Base-by-base conservation (phyloP, 1,140 invertebrate species). In the Drosophila sechellia region DNA sequence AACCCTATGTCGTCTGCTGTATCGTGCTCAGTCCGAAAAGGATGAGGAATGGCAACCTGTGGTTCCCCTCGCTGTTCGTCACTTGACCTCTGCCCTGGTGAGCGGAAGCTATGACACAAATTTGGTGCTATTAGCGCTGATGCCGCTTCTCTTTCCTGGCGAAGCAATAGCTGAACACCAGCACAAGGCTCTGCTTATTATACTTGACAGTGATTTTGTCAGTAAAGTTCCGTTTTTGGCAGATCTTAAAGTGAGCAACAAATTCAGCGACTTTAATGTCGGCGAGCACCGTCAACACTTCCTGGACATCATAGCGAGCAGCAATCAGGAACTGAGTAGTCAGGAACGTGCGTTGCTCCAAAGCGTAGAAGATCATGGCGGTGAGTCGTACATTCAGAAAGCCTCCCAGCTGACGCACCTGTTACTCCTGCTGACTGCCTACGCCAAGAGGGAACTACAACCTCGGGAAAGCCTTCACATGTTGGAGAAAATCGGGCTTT, bases 51-150 rank as follows among this genome's bases (percentile, higher is more conserved):
- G 94, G 93, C 80, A 77, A 10, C 8, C 79, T 10, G 79, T 93
- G 4, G 89, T 91, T 12, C 79, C 87, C 12, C 71, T 81, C 39
- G 89, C 92, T 5, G 90, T 94, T 1, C 71, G 86, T 0, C 93
- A 92, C 49, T 52, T 92, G 12, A 91, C 90, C 13, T 77, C 77
- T 0, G n/a, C 49, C 2, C 39, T 46, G 0, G 70, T 92, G 0
- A 60, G 79, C 40, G 53, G 69, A 0, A 4, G 59, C 1, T 92
- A 76, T 42, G 91, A 92, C 54, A 46, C 56, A 2, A 92, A 92
- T 55, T 31, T 91, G 39, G 49, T 92, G 54, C n/a, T 92, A 4
- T 49, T 92, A 6, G 65, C 90, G 0, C 20, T 92, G 40, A 91
- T 91, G 85, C 89, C 89, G 4, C 59, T 86, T 11, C 69, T 92